These are phyloP conservation scores for Choreutis nemorana DNA, from an alignment of 2,888 invertebrate species.

Conservation along the genomic window DNA sequence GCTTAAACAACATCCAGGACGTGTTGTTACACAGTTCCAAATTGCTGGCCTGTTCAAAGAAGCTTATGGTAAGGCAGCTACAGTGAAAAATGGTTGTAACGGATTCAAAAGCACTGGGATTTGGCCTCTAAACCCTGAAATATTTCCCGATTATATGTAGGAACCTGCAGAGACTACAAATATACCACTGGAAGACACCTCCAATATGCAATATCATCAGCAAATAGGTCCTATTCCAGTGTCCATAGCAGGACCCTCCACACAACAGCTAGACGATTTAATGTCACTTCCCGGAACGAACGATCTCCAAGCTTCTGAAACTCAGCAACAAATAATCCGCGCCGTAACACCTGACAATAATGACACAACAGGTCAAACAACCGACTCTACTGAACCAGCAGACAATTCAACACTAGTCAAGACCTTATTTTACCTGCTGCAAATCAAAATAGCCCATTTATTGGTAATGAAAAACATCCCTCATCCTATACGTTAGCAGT, in stretches of 20 bases:
- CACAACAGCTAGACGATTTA: too few relatives aligned
- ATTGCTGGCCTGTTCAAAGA: constrained; percentile 16
- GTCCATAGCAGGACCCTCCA: too few relatives aligned
- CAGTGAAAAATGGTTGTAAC: constrained; percentile 10
- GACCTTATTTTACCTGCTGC: constrained; percentile 1
- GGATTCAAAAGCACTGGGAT: constrained; percentile 6
- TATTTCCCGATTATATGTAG: constrained; percentile 1
- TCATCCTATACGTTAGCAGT: too few relatives aligned
- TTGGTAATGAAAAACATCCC: constrained; percentile 1
- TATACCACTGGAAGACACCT: too few relatives aligned
- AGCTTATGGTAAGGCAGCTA: constrained; percentile 17
- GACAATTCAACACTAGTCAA: constrained; percentile 3
- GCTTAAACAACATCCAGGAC: constrained; percentile 18
- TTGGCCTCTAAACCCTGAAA: constrained; percentile 3
- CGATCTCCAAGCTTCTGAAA: constrained; percentile 3
- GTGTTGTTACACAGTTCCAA: constrained; percentile 19
- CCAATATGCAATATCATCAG: too few relatives aligned
- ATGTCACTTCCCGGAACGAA: constrained; percentile 1
- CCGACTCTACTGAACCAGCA: constrained; percentile 3
- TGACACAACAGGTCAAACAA: constrained; percentile 3
- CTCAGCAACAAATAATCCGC: constrained; percentile 3
- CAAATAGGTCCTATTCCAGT: too few relatives aligned
- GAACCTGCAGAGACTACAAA: not conserved
- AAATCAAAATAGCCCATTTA: constrained; percentile 2
- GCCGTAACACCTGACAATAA: constrained; percentile 3